A percentile compares a stretch with the other conserved stretches of the same genome.
Conservation (phyloP, 2,797 vertebrate genomes). For the Gallinago stenura region DNA sequence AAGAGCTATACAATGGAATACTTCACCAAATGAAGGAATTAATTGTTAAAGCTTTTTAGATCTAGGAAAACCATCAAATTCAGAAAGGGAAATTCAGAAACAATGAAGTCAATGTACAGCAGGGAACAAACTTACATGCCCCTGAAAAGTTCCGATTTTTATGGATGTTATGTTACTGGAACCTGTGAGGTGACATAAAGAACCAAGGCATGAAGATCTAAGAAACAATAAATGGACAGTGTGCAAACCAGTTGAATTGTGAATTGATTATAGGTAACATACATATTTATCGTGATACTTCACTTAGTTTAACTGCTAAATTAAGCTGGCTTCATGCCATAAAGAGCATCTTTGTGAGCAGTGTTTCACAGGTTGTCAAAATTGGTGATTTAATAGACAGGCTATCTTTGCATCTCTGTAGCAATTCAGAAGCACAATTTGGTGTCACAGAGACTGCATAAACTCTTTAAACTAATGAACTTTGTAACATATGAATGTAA, state of each 20-base stretch:
- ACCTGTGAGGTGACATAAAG: not conserved
- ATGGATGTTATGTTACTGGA: not conserved
- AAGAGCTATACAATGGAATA: not conserved
- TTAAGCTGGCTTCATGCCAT: not conserved
- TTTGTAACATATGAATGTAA: not conserved
- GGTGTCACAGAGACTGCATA: not conserved
- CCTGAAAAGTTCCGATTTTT: not conserved
- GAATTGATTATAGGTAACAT: not conserved
- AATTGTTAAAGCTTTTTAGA: not conserved
- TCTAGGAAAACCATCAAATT: not conserved
- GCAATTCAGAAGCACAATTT: not conserved
- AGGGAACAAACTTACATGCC: not conserved
- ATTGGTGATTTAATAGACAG: not conserved
- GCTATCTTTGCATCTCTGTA: not conserved
- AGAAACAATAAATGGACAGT: not conserved
- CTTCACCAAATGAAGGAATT: not conserved
- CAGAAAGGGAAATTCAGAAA: not conserved
- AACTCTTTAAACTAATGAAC: constrained; percentile 31
- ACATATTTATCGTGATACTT: not conserved
- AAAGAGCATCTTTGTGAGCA: not conserved
- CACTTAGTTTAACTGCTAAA: not conserved
- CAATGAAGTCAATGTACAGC: not conserved
- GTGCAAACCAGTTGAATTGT: not conserved
- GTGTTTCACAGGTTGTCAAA: not conserved
- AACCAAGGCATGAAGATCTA: not conserved